These are phyloP conservation scores for Arvicanthis niloticus DNA, from an alignment of 2,113 vertebrate genomes.

Conservation along the genomic window DNA sequence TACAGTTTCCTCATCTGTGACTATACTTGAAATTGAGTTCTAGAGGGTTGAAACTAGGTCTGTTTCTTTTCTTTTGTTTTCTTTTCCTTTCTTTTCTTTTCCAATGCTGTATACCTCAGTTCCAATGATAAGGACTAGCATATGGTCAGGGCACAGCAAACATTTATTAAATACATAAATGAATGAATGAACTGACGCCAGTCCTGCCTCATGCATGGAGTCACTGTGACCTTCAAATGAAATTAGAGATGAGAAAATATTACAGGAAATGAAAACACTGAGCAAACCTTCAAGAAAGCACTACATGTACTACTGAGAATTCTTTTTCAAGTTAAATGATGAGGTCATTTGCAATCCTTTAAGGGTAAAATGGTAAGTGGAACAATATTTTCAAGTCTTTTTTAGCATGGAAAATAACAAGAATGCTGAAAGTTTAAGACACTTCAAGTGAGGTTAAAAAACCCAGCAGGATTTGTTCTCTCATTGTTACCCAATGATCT, in stretches of 20 bases:
- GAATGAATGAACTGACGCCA: constrained; percentile 9
- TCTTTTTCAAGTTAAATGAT: constrained; percentile 42
- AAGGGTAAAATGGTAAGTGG: constrained; percentile 45
- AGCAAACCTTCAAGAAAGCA: constrained; percentile 50
- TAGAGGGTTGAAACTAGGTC: not conserved
- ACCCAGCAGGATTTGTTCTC: not conserved
- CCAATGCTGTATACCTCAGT: not conserved
- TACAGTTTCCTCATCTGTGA: not conserved
- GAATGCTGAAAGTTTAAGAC: constrained; percentile 34
- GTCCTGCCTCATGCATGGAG: not conserved
- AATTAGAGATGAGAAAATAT: constrained; percentile 32
- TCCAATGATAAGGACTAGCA: not conserved
- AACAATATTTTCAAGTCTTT: constrained; percentile 34
- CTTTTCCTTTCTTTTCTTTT: not conserved
- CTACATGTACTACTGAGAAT: not conserved
- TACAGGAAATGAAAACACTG: constrained; percentile 39
- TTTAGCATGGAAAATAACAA: constrained; percentile 51
- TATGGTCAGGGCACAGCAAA: constrained; percentile 2
- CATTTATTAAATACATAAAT: constrained; percentile 10
- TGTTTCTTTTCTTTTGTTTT: not conserved
- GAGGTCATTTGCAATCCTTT: not conserved
- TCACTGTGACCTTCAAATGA: constrained; percentile 47
- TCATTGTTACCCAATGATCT: not conserved
- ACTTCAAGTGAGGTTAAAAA: constrained; percentile 7
- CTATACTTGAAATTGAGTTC: not conserved